Percentiles rank a stretch among this genome's conserved stretches.
phyloP scores from a whole-genome alignment of 2,113 vertebrate species.

The Myrmecobius fasciatus region DNA sequence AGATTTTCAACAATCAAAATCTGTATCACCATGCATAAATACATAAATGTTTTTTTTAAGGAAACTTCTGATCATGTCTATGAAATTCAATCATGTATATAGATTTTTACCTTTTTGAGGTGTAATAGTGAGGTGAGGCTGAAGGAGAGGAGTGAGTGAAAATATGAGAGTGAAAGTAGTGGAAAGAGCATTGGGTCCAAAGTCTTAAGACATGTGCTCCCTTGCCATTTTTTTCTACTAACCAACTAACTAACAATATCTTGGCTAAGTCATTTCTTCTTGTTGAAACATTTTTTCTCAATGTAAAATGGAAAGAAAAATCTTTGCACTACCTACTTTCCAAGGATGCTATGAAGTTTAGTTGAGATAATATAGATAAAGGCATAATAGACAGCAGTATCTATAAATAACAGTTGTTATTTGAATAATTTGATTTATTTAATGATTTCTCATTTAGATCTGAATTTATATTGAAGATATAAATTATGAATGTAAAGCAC shows the following conservation, averaged over 20 bases:
- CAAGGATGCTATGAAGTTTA: too few relatives aligned
- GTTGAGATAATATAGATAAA: too few relatives aligned
- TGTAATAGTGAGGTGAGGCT: background rate
- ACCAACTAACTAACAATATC: background rate
- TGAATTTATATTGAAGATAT: too few relatives aligned
- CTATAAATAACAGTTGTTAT: too few relatives aligned
- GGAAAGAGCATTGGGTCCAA: background rate
- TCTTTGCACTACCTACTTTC: background rate
- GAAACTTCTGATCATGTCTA: background rate
- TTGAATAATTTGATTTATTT: too few relatives aligned
- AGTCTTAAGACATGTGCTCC: background rate
- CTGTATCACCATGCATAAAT: background rate
- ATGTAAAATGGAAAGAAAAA: constrained; percentile 6
- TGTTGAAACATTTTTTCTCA: background rate
- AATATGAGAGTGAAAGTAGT: background rate
- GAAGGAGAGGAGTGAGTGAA: background rate
- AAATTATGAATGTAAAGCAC: too few relatives aligned
- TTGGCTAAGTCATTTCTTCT: background rate
- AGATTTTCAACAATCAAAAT: constrained; percentile 12
- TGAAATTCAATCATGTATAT: background rate
- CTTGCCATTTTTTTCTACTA: background rate
- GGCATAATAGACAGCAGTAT: too few relatives aligned
- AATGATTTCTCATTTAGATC: too few relatives aligned
- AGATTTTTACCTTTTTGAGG: background rate
- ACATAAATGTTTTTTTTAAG: background rate